Percentiles rank a stretch among this genome's conserved stretches.
These are phyloP conservation scores for Trichopria drosophilae DNA, from an alignment of 2,888 invertebrate genomes.

Conservation along the genomic window DNA sequence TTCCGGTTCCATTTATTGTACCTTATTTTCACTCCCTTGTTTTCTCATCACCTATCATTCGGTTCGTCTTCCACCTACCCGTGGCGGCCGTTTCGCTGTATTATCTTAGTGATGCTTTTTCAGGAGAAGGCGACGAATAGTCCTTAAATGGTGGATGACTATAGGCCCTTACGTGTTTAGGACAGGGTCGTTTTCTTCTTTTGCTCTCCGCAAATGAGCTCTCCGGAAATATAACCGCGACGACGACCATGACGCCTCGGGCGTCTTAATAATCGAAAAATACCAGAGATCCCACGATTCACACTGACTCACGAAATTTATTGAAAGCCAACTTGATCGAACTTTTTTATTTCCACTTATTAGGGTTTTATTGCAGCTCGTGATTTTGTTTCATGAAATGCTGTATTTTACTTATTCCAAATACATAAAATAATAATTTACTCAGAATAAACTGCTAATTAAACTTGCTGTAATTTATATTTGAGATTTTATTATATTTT, in stretches of 20 bases:
- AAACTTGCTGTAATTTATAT: too few relatives aligned
- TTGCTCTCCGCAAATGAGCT: conserved; percentile 22
- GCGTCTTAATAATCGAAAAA: conserved; percentile 28
- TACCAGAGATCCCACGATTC: conserved; percentile 12
- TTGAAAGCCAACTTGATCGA: conserved; percentile 5
- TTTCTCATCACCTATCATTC: too few relatives aligned
- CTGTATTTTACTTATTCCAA: conserved; percentile 12
- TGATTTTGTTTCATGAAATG: conserved; percentile 8
- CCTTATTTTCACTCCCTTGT: too few relatives aligned
- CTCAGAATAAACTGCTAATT: too few relatives aligned
- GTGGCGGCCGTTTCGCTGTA: too few relatives aligned
- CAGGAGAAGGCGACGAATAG: too few relatives aligned
- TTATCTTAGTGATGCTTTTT: too few relatives aligned
- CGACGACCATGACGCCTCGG: conserved; percentile 20
- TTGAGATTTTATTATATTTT: too few relatives aligned
- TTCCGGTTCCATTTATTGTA: too few relatives aligned
- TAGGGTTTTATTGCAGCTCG: conserved; percentile 15
- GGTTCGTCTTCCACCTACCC: too few relatives aligned
- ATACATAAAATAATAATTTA: too few relatives aligned
- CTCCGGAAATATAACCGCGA: conserved; percentile 11
- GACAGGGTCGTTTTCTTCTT: conserved; percentile 20
- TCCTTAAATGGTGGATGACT: too few relatives aligned
- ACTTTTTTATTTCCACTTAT: conserved; percentile 12
- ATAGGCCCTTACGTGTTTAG: neutral
- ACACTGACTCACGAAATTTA: conserved; percentile 8